Conservation (phyloP, 2,888 invertebrate species). For the Lycaena phlaeas region DNA sequence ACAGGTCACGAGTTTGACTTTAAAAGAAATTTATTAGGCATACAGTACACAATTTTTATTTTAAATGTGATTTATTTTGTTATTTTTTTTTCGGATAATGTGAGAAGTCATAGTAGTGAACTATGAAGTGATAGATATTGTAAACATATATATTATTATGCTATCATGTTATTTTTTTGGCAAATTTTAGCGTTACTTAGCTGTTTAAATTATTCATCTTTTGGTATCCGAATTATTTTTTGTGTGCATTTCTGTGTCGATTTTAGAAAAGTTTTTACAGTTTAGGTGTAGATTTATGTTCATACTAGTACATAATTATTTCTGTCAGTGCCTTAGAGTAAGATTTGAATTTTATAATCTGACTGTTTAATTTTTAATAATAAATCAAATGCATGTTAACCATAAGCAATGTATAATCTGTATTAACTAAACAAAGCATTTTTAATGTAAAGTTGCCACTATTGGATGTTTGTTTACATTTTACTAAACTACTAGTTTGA, state of each 20-base stretch:
- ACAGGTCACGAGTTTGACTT: too few species aligned
- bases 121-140: too few species aligned
- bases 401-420: constrained; percentile 12
- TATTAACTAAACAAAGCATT: constrained; percentile 8
- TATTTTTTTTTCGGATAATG: too few species aligned
- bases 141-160: too few species aligned
- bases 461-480: background rate
- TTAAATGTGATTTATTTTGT: too few species aligned
- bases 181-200: background rate
- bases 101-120: too few species aligned
- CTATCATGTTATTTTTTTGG: background rate
- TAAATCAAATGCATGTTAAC: constrained; percentile 40
- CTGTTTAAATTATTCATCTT: constrained; percentile 8
- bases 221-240: constrained; percentile 38
- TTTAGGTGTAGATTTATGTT: constrained; percentile 50
- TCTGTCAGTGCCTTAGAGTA: constrained; percentile 67
- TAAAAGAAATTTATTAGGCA: too few species aligned
- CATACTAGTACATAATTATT: constrained; percentile 57
- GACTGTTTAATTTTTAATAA: constrained; percentile 42
- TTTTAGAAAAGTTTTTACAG: constrained; percentile 62
- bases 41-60: too few species aligned
- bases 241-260: constrained; percentile 38
- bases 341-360: constrained; percentile 46
- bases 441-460: background rate
- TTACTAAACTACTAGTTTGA: background rate